Evolutionary conservation across 2,888 invertebrate genomes (phyloP).

Genomic region (Lobophora halterata): DNA sequence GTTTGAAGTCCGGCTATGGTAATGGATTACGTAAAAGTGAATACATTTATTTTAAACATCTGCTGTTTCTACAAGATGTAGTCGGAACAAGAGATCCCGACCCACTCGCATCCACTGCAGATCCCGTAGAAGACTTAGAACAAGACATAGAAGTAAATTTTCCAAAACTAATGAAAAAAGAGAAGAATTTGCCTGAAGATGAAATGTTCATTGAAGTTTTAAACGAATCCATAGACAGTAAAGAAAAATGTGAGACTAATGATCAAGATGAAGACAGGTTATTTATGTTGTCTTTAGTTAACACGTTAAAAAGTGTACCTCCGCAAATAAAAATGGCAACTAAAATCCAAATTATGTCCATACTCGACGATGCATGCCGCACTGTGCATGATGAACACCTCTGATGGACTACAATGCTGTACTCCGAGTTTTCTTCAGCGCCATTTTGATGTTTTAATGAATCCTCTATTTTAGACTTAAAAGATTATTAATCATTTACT

Average conservation of each 20-base stretch:
- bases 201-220: conserved; percentile 4
- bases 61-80: conserved; percentile 23
- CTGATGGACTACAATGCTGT: no score
- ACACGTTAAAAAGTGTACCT: conserved; percentile 18
- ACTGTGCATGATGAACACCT: no score
- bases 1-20: conserved; percentile 11
- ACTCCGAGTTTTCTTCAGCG: no score
- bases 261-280: conserved; percentile 7
- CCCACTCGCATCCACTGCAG: not conserved
- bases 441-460: no score
- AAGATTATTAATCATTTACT: no score
- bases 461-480: no score
- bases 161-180: not conserved
- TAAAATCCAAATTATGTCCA: conserved; percentile 13
- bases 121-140: not conserved
- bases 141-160: not conserved
- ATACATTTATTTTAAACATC: conserved; percentile 28
- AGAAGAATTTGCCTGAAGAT: conserved; percentile 4
- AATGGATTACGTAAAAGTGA: conserved; percentile 24
- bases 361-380: conserved; percentile 11
- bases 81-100: conserved; percentile 21
- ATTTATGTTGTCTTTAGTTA: conserved; percentile 18
- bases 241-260: not conserved
- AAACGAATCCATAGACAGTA: conserved; percentile 3
- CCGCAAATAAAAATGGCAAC: conserved; percentile 16